These are phyloP conservation scores for Theonella swinhoei DNA, from an alignment of 37 sponge, comb jelly and placozoan species.

Conservation along the genomic window DNA sequence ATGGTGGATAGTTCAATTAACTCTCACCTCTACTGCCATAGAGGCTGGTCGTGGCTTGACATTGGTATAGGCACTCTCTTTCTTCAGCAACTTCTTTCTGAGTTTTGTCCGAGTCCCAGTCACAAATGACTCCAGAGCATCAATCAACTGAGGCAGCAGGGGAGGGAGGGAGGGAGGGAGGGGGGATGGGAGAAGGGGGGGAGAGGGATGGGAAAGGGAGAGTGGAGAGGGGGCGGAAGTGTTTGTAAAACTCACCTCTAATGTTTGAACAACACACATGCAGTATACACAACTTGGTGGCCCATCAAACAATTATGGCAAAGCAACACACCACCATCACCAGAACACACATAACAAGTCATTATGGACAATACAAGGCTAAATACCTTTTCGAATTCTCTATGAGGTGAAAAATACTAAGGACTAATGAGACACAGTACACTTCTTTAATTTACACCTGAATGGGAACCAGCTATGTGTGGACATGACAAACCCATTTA, in stretches of 20 bases:
- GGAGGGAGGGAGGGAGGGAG: neutral
- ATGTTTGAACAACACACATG: neutral
- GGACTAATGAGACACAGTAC: no score
- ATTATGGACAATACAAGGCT: no score
- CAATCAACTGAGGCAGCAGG: slow-evolving; percentile 32
- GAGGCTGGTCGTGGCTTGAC: slow-evolving; percentile 48
- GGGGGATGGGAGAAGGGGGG: neutral
- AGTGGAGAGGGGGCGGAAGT: neutral
- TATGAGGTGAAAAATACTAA: no score
- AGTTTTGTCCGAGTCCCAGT: slow-evolving; percentile 16
- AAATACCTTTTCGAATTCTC: no score
- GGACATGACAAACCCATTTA: no score
- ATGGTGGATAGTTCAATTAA: no score
- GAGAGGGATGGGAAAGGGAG: neutral
- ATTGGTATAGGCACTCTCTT: neutral
- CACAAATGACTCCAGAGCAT: slow-evolving; percentile 57
- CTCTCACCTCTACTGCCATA: slow-evolving; percentile 69
- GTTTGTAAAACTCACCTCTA: neutral
- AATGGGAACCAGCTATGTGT: no score
- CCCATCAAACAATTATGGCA: neutral
- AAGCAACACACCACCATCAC: neutral
- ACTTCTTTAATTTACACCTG: no score
- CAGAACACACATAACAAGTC: neutral
- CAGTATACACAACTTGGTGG: neutral
- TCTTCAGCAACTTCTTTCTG: slow-evolving; percentile 39